Percentiles rank a stretch among this genome's conserved stretches.
Conservation (phyloP, 2,797 vertebrate genomes). For the Enteromius mattozi region DNA sequence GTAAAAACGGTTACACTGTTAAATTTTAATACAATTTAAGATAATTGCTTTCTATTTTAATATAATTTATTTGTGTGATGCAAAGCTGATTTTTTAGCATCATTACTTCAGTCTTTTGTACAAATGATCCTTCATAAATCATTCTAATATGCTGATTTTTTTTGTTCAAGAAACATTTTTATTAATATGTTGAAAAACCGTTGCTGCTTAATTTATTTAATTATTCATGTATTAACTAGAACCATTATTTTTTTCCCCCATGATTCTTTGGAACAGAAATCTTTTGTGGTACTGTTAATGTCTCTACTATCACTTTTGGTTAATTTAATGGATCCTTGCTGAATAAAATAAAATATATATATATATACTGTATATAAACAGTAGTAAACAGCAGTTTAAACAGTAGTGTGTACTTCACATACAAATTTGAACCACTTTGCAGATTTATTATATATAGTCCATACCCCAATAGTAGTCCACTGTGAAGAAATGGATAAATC, state of each 20-base stretch:
- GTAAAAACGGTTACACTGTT: background rate
- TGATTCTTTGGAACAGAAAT: background rate
- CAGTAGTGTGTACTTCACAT: background rate
- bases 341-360: background rate
- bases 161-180: background rate
- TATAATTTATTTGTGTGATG: background rate
- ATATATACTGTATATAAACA: too few relatives aligned
- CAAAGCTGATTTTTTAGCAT: background rate
- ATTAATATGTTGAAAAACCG: background rate
- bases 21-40: background rate
- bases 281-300: background rate
- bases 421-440: background rate
- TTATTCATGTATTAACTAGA: too few relatives aligned
- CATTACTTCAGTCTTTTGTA: background rate
- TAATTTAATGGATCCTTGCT: background rate
- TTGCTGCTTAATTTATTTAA: background rate
- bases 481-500: background rate
- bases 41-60: background rate
- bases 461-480: background rate
- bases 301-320: background rate
- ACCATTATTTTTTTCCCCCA: background rate
- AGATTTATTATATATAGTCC: background rate
- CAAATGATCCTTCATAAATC: background rate
- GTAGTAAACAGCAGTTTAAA: background rate
- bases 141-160: background rate